Percentiles rank a stretch among this genome's conserved stretches.
Conservation (phyloP, 64 coral and sea anemone species). For the Actinia tenebrosa region DNA sequence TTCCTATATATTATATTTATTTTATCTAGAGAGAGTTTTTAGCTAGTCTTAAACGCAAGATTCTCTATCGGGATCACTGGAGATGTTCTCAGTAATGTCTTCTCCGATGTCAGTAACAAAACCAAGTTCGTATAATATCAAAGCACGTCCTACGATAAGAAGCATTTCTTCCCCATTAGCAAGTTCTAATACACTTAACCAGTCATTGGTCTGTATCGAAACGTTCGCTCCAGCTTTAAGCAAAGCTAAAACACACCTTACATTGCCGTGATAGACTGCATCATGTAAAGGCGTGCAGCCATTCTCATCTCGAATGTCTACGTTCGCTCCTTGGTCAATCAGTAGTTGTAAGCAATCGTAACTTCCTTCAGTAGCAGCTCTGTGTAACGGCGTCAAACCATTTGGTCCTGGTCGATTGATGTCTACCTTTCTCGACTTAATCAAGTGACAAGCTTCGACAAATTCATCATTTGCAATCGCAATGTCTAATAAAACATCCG, state of each 20-base stretch:
- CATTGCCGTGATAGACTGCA: conserved; percentile 69
- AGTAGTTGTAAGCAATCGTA: conserved; percentile 73
- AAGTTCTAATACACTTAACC: conserved; percentile 44
- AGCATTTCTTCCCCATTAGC: conserved; percentile 61
- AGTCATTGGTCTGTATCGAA: conserved; percentile 37
- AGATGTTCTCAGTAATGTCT: conserved; percentile 38
- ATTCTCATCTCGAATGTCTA: conserved; percentile 28
- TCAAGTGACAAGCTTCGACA: conserved; percentile 77
- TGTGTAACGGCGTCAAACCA: conserved; percentile 66
- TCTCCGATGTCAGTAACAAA: conserved; percentile 1
- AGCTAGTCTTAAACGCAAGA: conserved; percentile 52
- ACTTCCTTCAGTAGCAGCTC: conserved; percentile 77
- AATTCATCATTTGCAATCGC: conserved; percentile 69
- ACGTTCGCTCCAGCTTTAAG: conserved; percentile 70
- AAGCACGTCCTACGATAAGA: conserved; percentile 55
- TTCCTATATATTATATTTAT: neutral
- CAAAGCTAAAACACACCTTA: conserved; percentile 45
- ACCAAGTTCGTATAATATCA: conserved; percentile 44
- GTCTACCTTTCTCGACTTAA: conserved; percentile 79
- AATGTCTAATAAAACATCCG: conserved; percentile 57
- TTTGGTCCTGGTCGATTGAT: conserved; percentile 59
- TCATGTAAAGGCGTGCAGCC: conserved; percentile 68
- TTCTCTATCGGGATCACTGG: conserved; percentile 55
- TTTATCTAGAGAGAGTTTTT: neutral
- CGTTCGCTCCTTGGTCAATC: conserved; percentile 77